Evolutionary conservation across 92 coral and sea anemone species (phyloP).

Genomic region (Micromussa lordhowensis): DNA sequence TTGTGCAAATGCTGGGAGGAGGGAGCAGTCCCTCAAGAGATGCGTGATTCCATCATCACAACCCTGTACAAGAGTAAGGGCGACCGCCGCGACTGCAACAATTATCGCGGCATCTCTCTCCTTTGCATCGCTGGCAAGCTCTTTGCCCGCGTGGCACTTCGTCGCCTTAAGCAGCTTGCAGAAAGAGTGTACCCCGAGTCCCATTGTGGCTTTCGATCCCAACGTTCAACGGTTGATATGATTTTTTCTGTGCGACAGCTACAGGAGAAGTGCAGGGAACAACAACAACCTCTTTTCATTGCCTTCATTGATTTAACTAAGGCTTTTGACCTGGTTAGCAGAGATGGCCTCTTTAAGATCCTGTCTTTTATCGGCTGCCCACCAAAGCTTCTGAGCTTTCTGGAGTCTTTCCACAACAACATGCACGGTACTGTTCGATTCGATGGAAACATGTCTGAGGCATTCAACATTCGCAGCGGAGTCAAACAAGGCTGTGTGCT

Average conservation of each 20-base stretch:
- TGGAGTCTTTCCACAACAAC: too few species aligned
- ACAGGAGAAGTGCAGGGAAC: conserved; percentile 62
- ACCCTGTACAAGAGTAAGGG: conserved; percentile 72
- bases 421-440: too few species aligned
- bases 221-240: conserved; percentile 31
- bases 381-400: too few species aligned
- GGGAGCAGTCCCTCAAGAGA: conserved; percentile 50
- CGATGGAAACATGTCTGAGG: too few species aligned
- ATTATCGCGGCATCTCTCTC: conserved; percentile 52
- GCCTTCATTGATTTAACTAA: conserved; percentile 61
- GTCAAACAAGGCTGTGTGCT: too few species aligned
- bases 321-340: conserved; percentile 51
- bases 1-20: conserved; percentile 4
- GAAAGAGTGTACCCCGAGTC: conserved; percentile 43
- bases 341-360: neutral
- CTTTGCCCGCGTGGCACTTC: too few species aligned
- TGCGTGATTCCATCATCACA: conserved; percentile 54
- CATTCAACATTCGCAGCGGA: too few species aligned
- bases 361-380: too few species aligned
- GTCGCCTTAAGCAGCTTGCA: too few species aligned
- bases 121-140: conserved; percentile 48
- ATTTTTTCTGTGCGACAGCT: conserved; percentile 44
- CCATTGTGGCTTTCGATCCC: conserved; percentile 44
- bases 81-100: conserved; percentile 23
- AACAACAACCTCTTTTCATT: conserved; percentile 24